phyloP scores from a whole-genome alignment of 2,888 invertebrate genomes.

The Mythimna lalbum region DNA sequence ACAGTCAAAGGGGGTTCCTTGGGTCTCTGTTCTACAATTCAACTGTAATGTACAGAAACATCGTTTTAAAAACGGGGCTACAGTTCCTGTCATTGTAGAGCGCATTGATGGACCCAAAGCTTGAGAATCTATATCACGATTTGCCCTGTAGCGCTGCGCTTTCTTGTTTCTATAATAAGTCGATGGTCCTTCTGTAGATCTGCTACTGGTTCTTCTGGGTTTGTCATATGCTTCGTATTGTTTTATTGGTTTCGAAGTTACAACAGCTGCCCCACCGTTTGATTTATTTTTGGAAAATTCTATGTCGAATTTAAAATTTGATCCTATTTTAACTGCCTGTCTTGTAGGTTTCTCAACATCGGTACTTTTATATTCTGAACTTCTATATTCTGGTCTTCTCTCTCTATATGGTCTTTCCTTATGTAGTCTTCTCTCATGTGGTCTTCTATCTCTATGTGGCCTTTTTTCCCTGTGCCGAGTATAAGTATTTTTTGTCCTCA shows the following conservation, averaged over 20 bases:
- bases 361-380: constrained; percentile 16
- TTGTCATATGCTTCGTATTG: constrained; percentile 18
- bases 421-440: constrained; percentile 13
- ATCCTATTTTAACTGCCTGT: constrained; percentile 69
- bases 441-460: neutral
- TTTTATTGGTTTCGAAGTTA: constrained; percentile 18
- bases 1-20: constrained; percentile 24
- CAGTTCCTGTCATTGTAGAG: constrained; percentile 54
- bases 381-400: constrained; percentile 12
- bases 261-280: constrained; percentile 11
- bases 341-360: constrained; percentile 32
- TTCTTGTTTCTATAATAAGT: constrained; percentile 33
- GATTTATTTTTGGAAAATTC: constrained; percentile 69
- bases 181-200: constrained; percentile 25
- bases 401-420: constrained; percentile 18
- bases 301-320: constrained; percentile 69
- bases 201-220: constrained; percentile 32
- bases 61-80: constrained; percentile 65
- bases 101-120: constrained; percentile 49
- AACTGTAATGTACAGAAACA: constrained; percentile 74
- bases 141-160: constrained; percentile 39
- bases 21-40: constrained; percentile 36
- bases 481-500: constrained; percentile 17
- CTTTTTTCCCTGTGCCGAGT: constrained; percentile 11
- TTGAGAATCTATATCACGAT: constrained; percentile 62